phyloP scores from a whole-genome alignment of 2,113 vertebrate genomes.

The Carlito syrichta region DNA sequence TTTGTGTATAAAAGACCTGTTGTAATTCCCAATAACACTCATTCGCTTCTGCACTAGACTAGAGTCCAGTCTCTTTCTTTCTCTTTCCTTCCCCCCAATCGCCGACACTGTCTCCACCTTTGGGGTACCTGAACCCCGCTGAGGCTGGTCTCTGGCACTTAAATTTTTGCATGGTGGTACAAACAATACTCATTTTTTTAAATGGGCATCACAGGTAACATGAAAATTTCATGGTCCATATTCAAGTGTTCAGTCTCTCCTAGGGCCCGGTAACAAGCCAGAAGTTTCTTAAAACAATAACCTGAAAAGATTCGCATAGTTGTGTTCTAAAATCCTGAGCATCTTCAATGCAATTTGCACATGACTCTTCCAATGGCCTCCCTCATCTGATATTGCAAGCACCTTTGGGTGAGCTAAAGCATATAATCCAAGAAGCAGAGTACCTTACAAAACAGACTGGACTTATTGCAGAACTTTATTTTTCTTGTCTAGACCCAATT shows the following conservation, averaged over 20 bases:
- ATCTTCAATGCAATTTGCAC: background rate
- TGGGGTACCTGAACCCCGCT: too few relatives aligned
- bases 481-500: background rate
- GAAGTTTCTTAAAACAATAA: conserved; percentile 21
- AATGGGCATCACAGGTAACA: background rate
- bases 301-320: background rate
- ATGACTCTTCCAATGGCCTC: background rate
- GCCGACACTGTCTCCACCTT: too few relatives aligned
- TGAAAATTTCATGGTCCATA: background rate
- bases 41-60: too few relatives aligned
- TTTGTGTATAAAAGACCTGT: too few relatives aligned
- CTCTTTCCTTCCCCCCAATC: too few relatives aligned
- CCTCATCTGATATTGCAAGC: background rate
- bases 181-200: background rate
- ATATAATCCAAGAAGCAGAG: background rate
- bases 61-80: too few relatives aligned
- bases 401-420: background rate
- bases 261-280: background rate
- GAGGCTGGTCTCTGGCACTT: too few relatives aligned
- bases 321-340: background rate
- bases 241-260: background rate
- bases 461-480: background rate
- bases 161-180: background rate
- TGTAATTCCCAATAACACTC: too few relatives aligned
- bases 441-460: background rate